Conservation (phyloP, 2,888 invertebrate species). For the Pollenia griseotomentosa region DNA sequence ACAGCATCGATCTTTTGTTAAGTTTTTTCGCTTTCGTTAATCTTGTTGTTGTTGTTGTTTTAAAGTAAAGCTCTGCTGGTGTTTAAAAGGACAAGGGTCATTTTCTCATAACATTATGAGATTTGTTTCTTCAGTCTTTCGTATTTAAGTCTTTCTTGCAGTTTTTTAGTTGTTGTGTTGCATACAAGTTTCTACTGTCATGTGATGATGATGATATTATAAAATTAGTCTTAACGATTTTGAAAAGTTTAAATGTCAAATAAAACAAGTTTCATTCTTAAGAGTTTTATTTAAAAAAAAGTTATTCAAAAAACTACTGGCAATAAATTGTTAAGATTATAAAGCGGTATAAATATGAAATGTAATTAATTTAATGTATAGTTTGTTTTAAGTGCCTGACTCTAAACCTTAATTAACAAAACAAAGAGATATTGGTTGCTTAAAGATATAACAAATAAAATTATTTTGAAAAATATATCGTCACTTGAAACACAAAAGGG, state of each 20-base stretch:
- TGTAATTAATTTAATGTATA: not conserved
- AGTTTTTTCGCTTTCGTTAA: not conserved
- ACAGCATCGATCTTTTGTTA: not conserved
- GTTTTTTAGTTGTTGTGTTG: conserved; percentile 32
- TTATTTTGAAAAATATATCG: no score
- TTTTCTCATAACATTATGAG: conserved; percentile 59
- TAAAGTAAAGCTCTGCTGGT: not conserved
- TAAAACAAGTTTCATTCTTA: conserved; percentile 68
- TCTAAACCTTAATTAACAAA: no score
- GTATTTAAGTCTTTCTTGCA: conserved; percentile 15
- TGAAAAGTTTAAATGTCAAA: conserved; percentile 71
- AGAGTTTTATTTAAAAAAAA: conserved; percentile 53
- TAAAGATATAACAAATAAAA: no score
- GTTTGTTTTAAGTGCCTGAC: no score
- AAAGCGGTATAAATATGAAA: not conserved
- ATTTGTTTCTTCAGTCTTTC: conserved; percentile 34
- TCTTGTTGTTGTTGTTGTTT: not conserved
- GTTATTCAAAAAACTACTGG: not conserved
- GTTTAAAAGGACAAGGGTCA: conserved; percentile 71
- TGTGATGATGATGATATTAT: conserved; percentile 57
- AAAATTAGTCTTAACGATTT: conserved; percentile 59
- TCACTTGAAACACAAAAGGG: no score
- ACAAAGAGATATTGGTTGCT: no score
- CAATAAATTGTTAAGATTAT: conserved; percentile 22
- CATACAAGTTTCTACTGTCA: conserved; percentile 53